A percentile compares a stretch with the other conserved stretches of the same genome.
Evolutionary conservation across 1,140 invertebrate genomes (phyloP).

Genomic region (Proales similis): DNA sequence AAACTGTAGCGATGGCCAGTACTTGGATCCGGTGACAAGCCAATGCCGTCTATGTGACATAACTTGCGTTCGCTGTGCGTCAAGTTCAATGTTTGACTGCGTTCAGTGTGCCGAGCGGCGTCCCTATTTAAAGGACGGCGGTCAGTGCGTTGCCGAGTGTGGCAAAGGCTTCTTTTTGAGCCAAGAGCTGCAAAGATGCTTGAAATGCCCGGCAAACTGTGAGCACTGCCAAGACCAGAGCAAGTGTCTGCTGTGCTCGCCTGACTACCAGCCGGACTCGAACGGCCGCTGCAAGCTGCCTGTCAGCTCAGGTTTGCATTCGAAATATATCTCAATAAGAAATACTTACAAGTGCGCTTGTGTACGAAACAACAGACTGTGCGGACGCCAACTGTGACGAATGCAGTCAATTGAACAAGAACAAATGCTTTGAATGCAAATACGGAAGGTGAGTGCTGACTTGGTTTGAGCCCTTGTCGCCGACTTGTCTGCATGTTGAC

Average conservation of each 20-base stretch:
- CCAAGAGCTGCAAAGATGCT: conserved; percentile 7
- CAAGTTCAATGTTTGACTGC: neutral
- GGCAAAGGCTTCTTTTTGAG: conserved; percentile 1
- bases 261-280: neutral
- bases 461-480: too few species aligned
- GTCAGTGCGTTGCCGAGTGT: conserved; percentile 14
- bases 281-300: too few species aligned
- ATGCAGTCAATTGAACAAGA: too few species aligned
- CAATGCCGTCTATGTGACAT: conserved; percentile 26
- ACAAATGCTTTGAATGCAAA: too few species aligned
- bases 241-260: conserved; percentile 2
- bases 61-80: conserved; percentile 12
- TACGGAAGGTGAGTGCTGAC: too few species aligned
- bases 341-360: too few species aligned
- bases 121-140: neutral
- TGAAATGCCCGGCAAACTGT: conserved; percentile 22
- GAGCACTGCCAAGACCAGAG: conserved; percentile 6
- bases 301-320: too few species aligned
- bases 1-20: conserved; percentile 9
- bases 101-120: conserved; percentile 9
- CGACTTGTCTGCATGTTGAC: too few species aligned
- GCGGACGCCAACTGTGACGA: too few species aligned
- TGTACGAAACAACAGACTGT: too few species aligned
- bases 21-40: neutral
- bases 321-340: too few species aligned